Percentiles rank a stretch among this genome's conserved stretches.
Evolutionary conservation across 2,888 invertebrate species (phyloP).

Genomic region (Balanococcus diminutus): DNA sequence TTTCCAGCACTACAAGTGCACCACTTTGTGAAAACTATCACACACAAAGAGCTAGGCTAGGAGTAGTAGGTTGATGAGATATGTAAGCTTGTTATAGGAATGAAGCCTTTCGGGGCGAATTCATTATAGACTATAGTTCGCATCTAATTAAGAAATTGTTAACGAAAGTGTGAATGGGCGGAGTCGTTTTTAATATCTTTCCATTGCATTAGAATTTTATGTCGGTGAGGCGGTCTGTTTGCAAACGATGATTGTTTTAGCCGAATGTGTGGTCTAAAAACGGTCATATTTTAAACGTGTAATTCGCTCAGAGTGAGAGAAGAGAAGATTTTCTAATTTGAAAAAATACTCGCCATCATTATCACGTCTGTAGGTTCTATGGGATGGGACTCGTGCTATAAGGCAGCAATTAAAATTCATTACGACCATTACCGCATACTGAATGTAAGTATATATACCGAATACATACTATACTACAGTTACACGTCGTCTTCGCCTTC

Average conservation of each 20-base stretch:
- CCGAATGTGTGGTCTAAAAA: constrained; percentile 4
- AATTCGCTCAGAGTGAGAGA: neutral
- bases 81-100: constrained; percentile 7
- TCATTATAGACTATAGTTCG: neutral
- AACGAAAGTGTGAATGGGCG: constrained; percentile 15
- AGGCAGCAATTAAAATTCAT: constrained; percentile 11
- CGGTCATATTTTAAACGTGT: neutral
- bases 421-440: neutral
- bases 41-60: neutral
- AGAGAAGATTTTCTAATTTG: neutral
- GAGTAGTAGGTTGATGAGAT: neutral
- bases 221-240: neutral
- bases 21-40: neutral
- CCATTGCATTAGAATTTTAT: neutral
- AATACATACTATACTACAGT: no score
- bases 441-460: neutral
- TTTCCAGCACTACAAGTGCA: neutral
- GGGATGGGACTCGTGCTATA: constrained; percentile 1
- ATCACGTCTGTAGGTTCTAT: neutral
- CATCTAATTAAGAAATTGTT: constrained; percentile 42
- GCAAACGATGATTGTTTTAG: neutral
- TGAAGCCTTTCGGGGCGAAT: constrained; percentile 9
- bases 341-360: neutral
- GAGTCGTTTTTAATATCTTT: constrained; percentile 20
- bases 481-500: no score